Evolutionary conservation across 2,888 invertebrate genomes (phyloP).

Genomic region (Bembecia ichneumoniformis): DNA sequence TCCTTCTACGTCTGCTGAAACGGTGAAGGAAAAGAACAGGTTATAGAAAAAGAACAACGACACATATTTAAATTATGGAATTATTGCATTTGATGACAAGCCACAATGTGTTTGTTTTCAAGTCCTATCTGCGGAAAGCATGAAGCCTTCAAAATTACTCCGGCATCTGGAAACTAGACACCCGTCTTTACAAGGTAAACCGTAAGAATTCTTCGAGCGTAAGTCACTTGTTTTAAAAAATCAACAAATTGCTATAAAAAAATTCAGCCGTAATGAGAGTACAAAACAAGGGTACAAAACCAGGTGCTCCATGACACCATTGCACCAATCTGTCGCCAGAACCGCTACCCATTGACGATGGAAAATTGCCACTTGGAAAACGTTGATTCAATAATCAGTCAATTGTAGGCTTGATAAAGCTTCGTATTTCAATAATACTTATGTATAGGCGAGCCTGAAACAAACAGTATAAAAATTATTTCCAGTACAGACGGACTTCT

Average conservation of each 20-base stretch:
- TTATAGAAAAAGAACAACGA: not conserved
- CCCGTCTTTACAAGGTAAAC: not conserved
- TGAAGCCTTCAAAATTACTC: not conserved
- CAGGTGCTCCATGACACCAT: too few relatives aligned
- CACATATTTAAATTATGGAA: not conserved
- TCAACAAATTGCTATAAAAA: not conserved
- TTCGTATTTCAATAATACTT: too few relatives aligned
- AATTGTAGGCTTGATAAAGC: too few relatives aligned
- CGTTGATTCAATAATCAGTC: too few relatives aligned
- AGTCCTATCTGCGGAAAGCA: not conserved
- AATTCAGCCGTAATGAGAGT: not conserved
- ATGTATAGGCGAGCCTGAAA: too few relatives aligned
- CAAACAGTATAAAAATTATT: too few relatives aligned
- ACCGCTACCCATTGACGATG: too few relatives aligned
- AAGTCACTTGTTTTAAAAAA: not conserved
- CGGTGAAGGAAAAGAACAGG: not conserved
- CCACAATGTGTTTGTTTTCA: not conserved
- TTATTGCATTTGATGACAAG: not conserved
- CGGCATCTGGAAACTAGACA: too few relatives aligned
- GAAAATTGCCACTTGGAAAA: too few relatives aligned
- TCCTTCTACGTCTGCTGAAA: not conserved
- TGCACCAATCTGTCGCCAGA: too few relatives aligned
- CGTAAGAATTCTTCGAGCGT: not conserved
- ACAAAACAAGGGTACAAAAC: too few relatives aligned
- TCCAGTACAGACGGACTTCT: too few relatives aligned